Evolutionary conservation across 1,140 invertebrate species (phyloP).

Genomic region (Varroa destructor): DNA sequence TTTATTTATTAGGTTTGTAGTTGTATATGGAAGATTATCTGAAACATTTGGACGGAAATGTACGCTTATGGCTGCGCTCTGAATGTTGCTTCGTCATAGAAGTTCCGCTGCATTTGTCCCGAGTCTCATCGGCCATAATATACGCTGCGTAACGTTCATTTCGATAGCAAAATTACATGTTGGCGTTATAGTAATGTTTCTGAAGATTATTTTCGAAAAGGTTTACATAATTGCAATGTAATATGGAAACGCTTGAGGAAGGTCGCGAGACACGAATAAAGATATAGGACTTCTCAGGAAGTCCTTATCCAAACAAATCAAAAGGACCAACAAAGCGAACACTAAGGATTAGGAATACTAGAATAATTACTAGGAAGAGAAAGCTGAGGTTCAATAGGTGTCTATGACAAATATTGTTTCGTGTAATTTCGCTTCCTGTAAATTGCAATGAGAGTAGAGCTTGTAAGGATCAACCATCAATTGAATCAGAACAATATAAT

Average conservation of each 20-base stretch:
- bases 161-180: background rate
- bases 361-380: too few species aligned
- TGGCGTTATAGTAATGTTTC: background rate
- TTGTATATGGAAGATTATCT: conserved; percentile 2
- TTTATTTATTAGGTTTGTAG: background rate
- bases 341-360: too few species aligned
- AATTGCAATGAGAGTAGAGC: too few species aligned
- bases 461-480: too few species aligned
- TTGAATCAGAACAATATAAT: too few species aligned
- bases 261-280: background rate
- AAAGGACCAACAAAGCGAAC: too few species aligned
- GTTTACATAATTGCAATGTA: background rate
- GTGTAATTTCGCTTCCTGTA: too few species aligned
- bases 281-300: background rate
- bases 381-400: too few species aligned
- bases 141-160: background rate
- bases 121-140: background rate
- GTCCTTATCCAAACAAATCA: too few species aligned
- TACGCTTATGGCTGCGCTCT: background rate
- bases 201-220: conserved; percentile 16
- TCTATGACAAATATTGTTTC: too few species aligned
- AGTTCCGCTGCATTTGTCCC: background rate
- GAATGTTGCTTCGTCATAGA: background rate
- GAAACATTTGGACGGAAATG: conserved; percentile 3
- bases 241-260: background rate